A percentile compares a stretch with the other conserved stretches of the same genome.
Conservation (phyloP, 2,797 vertebrate genomes). For the Graptemys geographica region DNA sequence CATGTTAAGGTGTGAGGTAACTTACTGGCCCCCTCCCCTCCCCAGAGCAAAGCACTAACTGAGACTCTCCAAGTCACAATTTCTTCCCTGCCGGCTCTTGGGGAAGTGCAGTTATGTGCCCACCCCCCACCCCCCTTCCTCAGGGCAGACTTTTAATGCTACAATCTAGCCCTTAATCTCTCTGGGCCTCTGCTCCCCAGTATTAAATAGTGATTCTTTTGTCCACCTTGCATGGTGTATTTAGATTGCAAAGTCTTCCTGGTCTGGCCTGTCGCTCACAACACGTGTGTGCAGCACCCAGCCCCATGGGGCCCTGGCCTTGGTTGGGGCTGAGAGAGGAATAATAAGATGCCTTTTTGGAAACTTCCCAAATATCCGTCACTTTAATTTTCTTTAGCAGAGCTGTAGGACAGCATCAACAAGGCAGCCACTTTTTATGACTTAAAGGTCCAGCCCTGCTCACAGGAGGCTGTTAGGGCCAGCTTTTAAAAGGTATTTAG, state of each 20-base stretch:
- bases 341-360: rapidly evolving
- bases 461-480: neutral
- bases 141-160: conserved; percentile 15
- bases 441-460: neutral
- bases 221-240: rapidly evolving
- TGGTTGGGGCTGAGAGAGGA: neutral
- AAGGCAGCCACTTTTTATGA: neutral
- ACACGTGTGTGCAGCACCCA: neutral
- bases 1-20: neutral
- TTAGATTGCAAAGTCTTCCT: rapidly evolving
- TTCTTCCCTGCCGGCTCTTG: neutral
- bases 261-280: rapidly evolving
- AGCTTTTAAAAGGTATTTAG: neutral
- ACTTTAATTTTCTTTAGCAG: rapidly evolving
- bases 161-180: neutral
- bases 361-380: neutral
- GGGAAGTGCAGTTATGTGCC: neutral
- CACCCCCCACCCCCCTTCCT: neutral
- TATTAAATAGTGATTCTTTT: neutral
- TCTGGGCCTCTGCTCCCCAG: neutral
- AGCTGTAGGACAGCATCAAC: neutral
- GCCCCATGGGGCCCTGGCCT: neutral
- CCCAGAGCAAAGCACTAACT: conserved; percentile 6
- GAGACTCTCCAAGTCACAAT: neutral
- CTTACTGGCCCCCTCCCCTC: neutral